Evolutionary conservation across 23 tunicate species (phyloP), one percentile per base, ranked within the genome.

Genomic region (Halocynthia aurantium): DNA sequence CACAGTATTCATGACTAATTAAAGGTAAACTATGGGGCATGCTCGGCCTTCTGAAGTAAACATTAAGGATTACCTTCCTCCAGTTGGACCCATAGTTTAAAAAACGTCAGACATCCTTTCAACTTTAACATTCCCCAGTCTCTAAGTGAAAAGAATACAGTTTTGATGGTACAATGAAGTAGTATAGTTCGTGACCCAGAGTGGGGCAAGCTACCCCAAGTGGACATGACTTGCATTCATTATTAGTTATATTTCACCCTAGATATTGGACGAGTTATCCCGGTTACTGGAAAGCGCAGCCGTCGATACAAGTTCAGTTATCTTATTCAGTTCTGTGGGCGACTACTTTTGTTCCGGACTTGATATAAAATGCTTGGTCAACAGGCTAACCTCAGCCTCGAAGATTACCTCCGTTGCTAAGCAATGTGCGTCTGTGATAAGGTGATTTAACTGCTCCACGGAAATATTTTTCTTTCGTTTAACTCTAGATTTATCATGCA

Each of bases 211-310:
- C 44, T 31, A 31, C 44, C 44, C 44, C 44, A 31, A 31, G 44
- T 4, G 4, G 4, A 31, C 44, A 31, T 31, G 44, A 31, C 44
- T 31, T 31, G 44, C 44, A 31, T 31, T 31, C 2, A 15, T 58
- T 2, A 58, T 58, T n/a, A 58, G 64, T 15, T 17, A 10, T 69
- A n/a, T 73, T 81, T 8, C 8, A 0, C 22, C 54, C 44, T 31
- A 89, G 96, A 78, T 84, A 64, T 60, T 89, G 78, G 67, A 60
- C 52, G 96, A 89, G 76, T 51, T 89, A 58, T 62, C 78, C 52
- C 80, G 82, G 31, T 79, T 87, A 9, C 67, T 89, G 73, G 96
- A 89, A 51, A 84, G 84, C 19, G 85, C 86, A 0, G 85, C 57
- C 7, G 52, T 79, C 11, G 80, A 82, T 31, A 80, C 69, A 53